These are phyloP conservation scores for Anthopleura sola DNA, from an alignment of 64 coral and sea anemone genomes.

Conservation along the genomic window DNA sequence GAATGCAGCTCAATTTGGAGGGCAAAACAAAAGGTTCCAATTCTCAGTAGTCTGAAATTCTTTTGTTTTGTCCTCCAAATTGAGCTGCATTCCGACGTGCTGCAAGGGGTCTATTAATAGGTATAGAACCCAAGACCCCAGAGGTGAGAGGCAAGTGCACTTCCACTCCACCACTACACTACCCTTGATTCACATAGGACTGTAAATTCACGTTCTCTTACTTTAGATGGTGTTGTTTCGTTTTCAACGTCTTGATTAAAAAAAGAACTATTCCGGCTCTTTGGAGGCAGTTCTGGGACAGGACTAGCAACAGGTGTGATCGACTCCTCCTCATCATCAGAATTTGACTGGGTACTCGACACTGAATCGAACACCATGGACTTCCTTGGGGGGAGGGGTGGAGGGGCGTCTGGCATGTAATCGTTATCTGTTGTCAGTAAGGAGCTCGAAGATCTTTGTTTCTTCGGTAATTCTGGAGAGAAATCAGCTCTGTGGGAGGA, in stretches of 20 bases:
- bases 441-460: constrained; percentile 35
- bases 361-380: constrained; percentile 8
- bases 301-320: not conserved
- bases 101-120: no score
- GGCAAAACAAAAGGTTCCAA: no score
- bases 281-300: constrained; percentile 32
- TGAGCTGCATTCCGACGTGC: no score
- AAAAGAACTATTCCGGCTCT: constrained; percentile 14
- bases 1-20: no score
- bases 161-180: no score
- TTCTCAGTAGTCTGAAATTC: no score
- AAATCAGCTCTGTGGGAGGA: constrained; percentile 4
- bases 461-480: constrained; percentile 26
- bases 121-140: no score
- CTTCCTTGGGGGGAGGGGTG: constrained; percentile 51
- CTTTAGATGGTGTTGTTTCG: not conserved
- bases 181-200: no score
- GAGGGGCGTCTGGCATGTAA: constrained; percentile 18
- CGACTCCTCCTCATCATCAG: not conserved
- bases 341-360: not conserved
- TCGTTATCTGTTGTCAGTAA: constrained; percentile 33
- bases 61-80: no score
- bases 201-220: not conserved
- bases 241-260: not conserved
- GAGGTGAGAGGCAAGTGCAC: no score